Conservation (phyloP, 2,888 invertebrate genomes). For the Brenthis daphne region DNA sequence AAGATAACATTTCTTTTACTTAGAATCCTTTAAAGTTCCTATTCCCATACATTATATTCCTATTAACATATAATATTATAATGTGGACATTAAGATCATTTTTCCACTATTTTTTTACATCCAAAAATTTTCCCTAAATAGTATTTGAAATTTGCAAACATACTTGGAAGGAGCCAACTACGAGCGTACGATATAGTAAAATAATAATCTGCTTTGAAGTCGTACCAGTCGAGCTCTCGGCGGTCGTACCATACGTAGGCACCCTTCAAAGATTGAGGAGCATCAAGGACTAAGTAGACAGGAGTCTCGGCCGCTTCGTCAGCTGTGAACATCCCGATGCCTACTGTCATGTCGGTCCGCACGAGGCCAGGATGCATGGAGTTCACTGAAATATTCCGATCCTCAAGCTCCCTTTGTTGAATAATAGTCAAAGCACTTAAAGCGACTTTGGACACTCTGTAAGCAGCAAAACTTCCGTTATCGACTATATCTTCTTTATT, state of each 20-base stretch:
- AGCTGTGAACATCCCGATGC: slow-evolving; percentile 79
- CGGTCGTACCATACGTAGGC: slow-evolving; percentile 85
- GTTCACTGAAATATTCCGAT: slow-evolving; percentile 82
- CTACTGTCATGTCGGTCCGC: slow-evolving; percentile 88
- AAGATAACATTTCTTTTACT: too few species aligned
- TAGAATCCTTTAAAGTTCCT: too few species aligned
- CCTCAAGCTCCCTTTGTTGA: slow-evolving; percentile 83
- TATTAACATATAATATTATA: too few species aligned
- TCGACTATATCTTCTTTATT: slow-evolving; percentile 53
- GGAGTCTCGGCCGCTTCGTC: slow-evolving; percentile 82
- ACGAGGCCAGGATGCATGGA: slow-evolving; percentile 89
- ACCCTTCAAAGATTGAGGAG: slow-evolving; percentile 81
- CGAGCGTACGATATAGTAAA: too few species aligned
- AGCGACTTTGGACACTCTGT: slow-evolving; percentile 87
- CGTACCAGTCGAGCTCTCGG: slow-evolving; percentile 80
- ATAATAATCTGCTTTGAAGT: too few species aligned
- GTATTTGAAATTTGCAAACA: too few species aligned
- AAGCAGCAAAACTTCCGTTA: slow-evolving; percentile 82
- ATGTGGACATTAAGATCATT: too few species aligned
- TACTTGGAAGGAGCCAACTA: too few species aligned
- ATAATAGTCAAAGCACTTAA: slow-evolving; percentile 85
- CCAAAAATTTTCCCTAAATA: too few species aligned
- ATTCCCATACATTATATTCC: too few species aligned
- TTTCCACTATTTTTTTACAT: too few species aligned
- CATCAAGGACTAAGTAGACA: slow-evolving; percentile 76